Evolutionary conservation across 2,113 vertebrate genomes (phyloP).

Genomic region (Nerophis ophidion): DNA sequence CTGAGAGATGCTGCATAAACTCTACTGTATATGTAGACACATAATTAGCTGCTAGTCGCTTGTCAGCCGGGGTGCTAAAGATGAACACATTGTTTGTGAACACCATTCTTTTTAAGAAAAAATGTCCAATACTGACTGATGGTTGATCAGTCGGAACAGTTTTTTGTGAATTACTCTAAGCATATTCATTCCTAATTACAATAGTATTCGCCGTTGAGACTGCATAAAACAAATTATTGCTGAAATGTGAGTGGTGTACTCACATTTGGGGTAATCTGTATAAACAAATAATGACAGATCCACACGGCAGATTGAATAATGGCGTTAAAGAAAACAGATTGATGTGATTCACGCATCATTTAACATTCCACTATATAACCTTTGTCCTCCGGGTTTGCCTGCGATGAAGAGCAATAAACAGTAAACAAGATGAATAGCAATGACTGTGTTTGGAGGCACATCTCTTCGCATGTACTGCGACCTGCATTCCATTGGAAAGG

Average conservation of each 20-base stretch:
- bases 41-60: too few relatives aligned
- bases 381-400: constrained; percentile 27
- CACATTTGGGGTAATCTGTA: background rate
- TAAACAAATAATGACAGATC: constrained; percentile 5
- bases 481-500: constrained; percentile 51
- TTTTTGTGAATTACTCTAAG: too few relatives aligned
- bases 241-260: too few relatives aligned
- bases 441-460: constrained; percentile 20
- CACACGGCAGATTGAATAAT: constrained; percentile 15
- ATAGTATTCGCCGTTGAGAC: too few relatives aligned
- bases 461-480: constrained; percentile 34
- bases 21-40: too few relatives aligned
- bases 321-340: constrained; percentile 26
- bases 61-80: too few relatives aligned
- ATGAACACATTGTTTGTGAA: too few relatives aligned
- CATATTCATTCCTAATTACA: too few relatives aligned
- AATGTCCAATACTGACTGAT: too few relatives aligned
- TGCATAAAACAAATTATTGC: background rate
- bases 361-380: constrained; percentile 30
- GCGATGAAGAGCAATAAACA: constrained; percentile 42
- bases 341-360: constrained; percentile 41
- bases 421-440: constrained; percentile 32
- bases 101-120: too few relatives aligned
- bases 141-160: too few relatives aligned
- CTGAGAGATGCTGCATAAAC: too few relatives aligned